phyloP scores from a whole-genome alignment of 37 sponge, comb jelly and placozoan species.

The Tethya wilhelma region DNA sequence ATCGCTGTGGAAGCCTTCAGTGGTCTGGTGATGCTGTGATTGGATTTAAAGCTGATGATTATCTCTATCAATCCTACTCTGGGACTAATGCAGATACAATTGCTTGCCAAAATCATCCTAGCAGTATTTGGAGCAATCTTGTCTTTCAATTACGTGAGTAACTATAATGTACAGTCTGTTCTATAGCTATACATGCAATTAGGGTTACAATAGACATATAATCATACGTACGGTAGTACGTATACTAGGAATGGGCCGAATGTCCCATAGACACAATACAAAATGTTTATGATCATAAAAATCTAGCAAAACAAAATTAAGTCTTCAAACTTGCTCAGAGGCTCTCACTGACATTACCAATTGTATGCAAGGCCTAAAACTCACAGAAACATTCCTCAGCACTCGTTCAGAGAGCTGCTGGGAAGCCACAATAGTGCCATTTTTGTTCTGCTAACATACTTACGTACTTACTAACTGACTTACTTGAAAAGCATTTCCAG shows the following conservation, averaged over 20 bases:
- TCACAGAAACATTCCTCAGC: too few species aligned
- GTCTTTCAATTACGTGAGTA: conserved; percentile 29
- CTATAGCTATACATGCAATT: not conserved
- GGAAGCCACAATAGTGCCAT: not conserved
- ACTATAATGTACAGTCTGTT: not conserved
- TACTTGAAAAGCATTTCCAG: too few species aligned
- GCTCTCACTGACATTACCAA: too few species aligned
- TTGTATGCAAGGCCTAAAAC: too few species aligned
- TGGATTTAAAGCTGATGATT: conserved; percentile 14
- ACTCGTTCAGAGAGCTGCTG: not conserved
- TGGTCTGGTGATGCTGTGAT: conserved; percentile 27
- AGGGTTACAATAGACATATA: not conserved
- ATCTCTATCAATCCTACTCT: conserved; percentile 3
- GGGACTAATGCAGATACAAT: conserved; percentile 28
- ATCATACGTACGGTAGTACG: too few species aligned
- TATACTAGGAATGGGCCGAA: too few species aligned
- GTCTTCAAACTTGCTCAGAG: not conserved
- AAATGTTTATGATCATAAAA: not conserved
- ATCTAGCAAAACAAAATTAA: not conserved
- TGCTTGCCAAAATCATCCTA: conserved; percentile 24
- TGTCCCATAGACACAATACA: too few species aligned
- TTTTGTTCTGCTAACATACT: too few species aligned
- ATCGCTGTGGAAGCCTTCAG: conserved; percentile 36
- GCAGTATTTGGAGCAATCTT: conserved; percentile 24
- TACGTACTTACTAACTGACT: too few species aligned